Evolutionary conservation across 2,113 vertebrate species (phyloP).

Genomic region (Mystacornis crossleyi): DNA sequence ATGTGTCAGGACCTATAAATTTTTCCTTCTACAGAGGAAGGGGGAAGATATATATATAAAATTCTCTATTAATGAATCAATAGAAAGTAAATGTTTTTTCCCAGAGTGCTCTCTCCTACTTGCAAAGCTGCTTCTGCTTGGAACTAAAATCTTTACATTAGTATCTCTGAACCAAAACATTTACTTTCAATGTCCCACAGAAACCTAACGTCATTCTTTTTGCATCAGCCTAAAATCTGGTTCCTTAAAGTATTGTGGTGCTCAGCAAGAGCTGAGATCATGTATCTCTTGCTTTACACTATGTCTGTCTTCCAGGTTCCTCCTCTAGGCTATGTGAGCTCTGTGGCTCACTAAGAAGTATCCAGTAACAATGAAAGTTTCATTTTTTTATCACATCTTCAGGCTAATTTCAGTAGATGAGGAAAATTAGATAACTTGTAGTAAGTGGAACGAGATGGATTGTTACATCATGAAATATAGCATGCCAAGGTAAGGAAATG

Average conservation of each 20-base stretch:
- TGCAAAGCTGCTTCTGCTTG: background rate
- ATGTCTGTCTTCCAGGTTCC: background rate
- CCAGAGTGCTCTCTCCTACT: background rate
- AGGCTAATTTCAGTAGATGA: background rate
- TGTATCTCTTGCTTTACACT: rapidly evolving
- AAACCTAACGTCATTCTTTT: background rate
- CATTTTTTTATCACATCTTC: background rate
- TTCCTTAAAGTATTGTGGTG: background rate
- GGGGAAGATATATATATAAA: background rate
- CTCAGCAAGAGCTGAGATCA: background rate
- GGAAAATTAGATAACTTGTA: background rate
- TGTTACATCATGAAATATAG: background rate
- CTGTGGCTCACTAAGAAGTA: background rate
- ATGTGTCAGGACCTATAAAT: background rate
- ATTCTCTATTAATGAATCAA: background rate
- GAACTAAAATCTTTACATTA: background rate
- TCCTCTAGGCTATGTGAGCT: background rate
- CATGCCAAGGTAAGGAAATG: slow-evolving; percentile 31
- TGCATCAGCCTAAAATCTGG: background rate
- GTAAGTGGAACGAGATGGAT: background rate
- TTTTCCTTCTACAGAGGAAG: background rate
- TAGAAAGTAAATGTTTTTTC: background rate
- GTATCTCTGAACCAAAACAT: background rate
- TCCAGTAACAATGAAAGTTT: background rate
- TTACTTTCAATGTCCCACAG: background rate